Evolutionary conservation across 2,888 invertebrate species (phyloP).

Genomic region (Cynaeus angustus): DNA sequence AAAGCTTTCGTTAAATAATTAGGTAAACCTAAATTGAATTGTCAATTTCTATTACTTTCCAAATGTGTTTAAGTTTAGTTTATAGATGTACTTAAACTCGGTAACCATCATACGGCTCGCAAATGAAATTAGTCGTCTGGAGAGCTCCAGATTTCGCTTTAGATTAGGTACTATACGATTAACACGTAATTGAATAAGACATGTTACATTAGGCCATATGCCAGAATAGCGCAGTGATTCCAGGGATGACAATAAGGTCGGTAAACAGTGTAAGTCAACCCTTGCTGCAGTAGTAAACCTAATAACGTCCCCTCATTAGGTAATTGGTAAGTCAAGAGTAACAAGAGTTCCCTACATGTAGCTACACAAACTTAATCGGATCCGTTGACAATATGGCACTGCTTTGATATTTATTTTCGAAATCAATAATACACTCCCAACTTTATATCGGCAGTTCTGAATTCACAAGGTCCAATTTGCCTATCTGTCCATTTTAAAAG

Average conservation of each 20-base stretch:
- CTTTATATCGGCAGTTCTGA: not conserved
- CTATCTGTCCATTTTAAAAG: not conserved
- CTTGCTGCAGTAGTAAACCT: slow-evolving; percentile 57
- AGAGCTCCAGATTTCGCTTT: slow-evolving; percentile 35
- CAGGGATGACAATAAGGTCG: slow-evolving; percentile 47
- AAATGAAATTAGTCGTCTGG: slow-evolving; percentile 30
- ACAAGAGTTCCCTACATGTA: slow-evolving; percentile 39
- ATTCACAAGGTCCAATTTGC: not conserved
- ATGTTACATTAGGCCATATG: slow-evolving; percentile 50
- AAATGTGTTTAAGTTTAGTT: not conserved
- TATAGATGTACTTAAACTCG: slow-evolving; percentile 5
- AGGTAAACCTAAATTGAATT: not conserved
- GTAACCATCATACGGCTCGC: not conserved
- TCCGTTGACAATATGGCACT: slow-evolving; percentile 23
- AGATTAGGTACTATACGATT: slow-evolving; percentile 38
- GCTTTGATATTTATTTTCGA: not conserved
- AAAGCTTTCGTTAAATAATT: no score
- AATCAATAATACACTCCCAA: not conserved
- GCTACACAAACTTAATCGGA: slow-evolving; percentile 25
- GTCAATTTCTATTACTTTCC: slow-evolving; percentile 4
- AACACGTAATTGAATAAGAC: slow-evolving; percentile 46
- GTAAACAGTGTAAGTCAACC: slow-evolving; percentile 49
- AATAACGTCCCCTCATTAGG: slow-evolving; percentile 68
- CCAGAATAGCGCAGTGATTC: slow-evolving; percentile 37
- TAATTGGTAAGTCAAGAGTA: slow-evolving; percentile 70